A percentile compares a stretch with the other conserved stretches of the same genome.
Conservation (phyloP, 2,888 invertebrate species). For the Drosophila acutilabella region DNA sequence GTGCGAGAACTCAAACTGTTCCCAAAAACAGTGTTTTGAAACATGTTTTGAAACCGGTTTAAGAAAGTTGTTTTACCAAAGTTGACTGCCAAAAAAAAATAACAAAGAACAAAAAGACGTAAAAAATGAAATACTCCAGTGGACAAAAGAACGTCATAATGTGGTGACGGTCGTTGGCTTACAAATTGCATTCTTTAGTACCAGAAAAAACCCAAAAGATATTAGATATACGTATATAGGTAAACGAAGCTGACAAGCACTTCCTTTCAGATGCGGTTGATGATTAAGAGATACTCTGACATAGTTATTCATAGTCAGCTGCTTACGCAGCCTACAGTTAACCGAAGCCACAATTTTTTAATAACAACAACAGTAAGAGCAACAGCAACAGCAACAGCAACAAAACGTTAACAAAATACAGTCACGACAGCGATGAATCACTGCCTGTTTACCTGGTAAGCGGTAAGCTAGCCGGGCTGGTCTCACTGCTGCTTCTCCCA, state of each 20-base stretch:
- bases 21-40: constrained; percentile 10
- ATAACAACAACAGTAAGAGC: constrained; percentile 14
- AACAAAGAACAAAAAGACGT: constrained; percentile 14
- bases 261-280: constrained; percentile 23
- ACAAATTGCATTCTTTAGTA: constrained; percentile 10
- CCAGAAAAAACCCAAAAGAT: background rate
- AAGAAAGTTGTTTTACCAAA: constrained; percentile 57
- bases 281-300: constrained; percentile 55
- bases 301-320: constrained; percentile 31
- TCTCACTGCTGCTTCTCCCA: constrained; percentile 47
- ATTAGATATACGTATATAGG: constrained; percentile 8
- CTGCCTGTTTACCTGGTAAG: constrained; percentile 47
- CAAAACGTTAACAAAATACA: constrained; percentile 18
- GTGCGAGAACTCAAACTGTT: constrained; percentile 13
- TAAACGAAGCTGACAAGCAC: constrained; percentile 6
- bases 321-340: constrained; percentile 68
- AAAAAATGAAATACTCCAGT: background rate
- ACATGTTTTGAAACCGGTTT: constrained; percentile 58
- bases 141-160: constrained; percentile 26
- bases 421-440: constrained; percentile 68
- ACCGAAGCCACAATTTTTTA: constrained; percentile 33
- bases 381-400: constrained; percentile 16
- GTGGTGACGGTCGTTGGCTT: constrained; percentile 26
- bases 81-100: constrained; percentile 35
- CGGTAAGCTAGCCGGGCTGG: constrained; percentile 22